Conservation (phyloP, 2,113 vertebrate species). For the Archocentrus centrarchus region DNA sequence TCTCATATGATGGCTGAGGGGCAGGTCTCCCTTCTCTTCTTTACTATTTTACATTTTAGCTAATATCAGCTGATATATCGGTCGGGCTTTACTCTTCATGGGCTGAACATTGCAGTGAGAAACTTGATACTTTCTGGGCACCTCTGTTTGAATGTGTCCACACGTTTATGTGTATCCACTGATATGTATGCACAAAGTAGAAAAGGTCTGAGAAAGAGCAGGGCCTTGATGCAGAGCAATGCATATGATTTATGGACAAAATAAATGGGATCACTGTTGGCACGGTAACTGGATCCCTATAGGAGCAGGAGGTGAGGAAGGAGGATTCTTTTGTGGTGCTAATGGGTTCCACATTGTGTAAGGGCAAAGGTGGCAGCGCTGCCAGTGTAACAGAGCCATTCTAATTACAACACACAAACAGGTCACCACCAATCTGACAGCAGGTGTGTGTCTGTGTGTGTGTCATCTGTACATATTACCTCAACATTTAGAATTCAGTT, state of each 20-base stretch:
- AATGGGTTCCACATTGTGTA: slow-evolving; percentile 24
- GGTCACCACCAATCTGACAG: slow-evolving; percentile 19
- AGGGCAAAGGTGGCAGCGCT: slow-evolving; percentile 43
- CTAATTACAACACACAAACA: slow-evolving; percentile 38
- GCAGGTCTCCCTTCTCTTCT: too few relatives aligned
- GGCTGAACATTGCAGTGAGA: background rate
- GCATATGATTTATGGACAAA: slow-evolving; percentile 57
- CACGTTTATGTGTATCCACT: background rate
- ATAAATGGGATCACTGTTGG: slow-evolving; percentile 61
- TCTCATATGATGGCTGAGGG: too few relatives aligned
- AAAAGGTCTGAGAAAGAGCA: slow-evolving; percentile 42
- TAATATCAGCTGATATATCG: background rate
- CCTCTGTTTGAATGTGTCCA: background rate
- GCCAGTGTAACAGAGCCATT: slow-evolving; percentile 30
- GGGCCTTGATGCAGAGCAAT: slow-evolving; percentile 24
- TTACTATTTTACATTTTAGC: too few relatives aligned
- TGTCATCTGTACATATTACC: too few relatives aligned
- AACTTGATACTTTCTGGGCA: background rate
- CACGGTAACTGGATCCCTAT: slow-evolving; percentile 53
- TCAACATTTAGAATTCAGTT: too few relatives aligned
- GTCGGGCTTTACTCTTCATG: background rate
- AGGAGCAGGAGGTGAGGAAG: background rate
- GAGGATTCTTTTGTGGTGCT: slow-evolving; percentile 29
- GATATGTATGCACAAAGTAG: slow-evolving; percentile 24
- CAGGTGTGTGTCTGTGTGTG: background rate